Evolutionary conservation across 2,888 invertebrate species (phyloP).

Genomic region (Oscheius sp.): DNA sequence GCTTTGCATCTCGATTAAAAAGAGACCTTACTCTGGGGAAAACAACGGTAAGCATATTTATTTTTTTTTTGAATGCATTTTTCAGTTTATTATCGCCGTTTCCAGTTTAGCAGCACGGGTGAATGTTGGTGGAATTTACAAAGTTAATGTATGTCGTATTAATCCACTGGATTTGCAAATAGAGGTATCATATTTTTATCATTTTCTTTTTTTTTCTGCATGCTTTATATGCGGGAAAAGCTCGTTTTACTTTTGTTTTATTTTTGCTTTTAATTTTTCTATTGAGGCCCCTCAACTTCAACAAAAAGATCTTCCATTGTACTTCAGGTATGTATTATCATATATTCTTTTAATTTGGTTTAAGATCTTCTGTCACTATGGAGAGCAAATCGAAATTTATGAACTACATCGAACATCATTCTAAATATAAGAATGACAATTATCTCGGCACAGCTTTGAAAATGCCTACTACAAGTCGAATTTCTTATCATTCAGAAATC

Average conservation of each 20-base stretch:
- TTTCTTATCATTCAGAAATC: background rate
- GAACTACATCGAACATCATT: constrained; percentile 3
- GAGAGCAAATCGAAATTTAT: background rate
- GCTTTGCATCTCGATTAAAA: constrained; percentile 20
- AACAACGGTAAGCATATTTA: constrained; percentile 17
- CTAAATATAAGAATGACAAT: constrained; percentile 8
- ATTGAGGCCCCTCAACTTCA: constrained; percentile 10
- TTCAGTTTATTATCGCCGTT: constrained; percentile 22
- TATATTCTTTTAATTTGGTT: background rate
- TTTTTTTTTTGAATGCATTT: background rate
- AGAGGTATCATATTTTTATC: background rate
- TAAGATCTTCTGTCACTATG: background rate
- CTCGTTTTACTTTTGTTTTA: background rate
- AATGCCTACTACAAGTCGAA: constrained; percentile 5
- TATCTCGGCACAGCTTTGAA: constrained; percentile 2
- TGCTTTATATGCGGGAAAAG: background rate
- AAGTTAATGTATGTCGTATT: constrained; percentile 3
- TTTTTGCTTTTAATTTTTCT: background rate
- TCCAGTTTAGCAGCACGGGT: constrained; percentile 11
- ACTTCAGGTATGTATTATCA: background rate
- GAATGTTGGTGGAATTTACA: background rate
- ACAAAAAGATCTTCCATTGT: background rate
- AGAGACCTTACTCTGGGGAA: constrained; percentile 26
- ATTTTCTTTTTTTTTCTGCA: background rate
- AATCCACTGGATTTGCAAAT: background rate